A percentile compares a stretch with the other conserved stretches of the same genome.
Conservation (phyloP, 2,888 invertebrate genomes). For the Toxonevra muliebris region DNA sequence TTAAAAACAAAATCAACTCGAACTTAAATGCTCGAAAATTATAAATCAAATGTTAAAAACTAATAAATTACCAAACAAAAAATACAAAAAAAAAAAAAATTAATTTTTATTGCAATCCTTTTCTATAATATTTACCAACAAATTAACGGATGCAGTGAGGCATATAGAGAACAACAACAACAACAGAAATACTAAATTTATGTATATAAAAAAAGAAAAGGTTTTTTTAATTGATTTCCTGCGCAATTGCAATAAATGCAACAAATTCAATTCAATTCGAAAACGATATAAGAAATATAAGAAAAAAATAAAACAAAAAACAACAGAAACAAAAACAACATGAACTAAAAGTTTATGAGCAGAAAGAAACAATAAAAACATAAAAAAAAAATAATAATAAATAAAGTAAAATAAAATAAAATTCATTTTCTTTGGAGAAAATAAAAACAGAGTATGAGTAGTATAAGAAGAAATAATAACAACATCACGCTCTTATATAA, state of each 20-base stretch:
- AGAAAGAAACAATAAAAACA: conserved; percentile 29
- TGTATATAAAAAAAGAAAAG: conserved; percentile 15
- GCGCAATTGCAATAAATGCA: neutral
- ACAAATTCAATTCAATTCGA: conserved; percentile 2
- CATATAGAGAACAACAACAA: conserved; percentile 12
- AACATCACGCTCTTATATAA: no score
- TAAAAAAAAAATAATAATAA: conserved; percentile 21
- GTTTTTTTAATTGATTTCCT: conserved; percentile 22
- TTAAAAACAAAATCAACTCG: no score
- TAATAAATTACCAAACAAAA: conserved; percentile 40
- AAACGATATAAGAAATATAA: conserved; percentile 14
- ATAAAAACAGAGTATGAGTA: neutral
- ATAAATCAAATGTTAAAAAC: conserved; percentile 33
- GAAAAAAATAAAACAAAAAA: neutral
- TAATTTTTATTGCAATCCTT: neutral
- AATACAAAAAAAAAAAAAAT: conserved; percentile 11
- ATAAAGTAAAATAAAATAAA: neutral
- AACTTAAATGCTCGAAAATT: neutral
- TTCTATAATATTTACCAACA: conserved; percentile 8
- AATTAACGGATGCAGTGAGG: conserved; percentile 38
- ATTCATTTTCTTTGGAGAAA: conserved; percentile 8
- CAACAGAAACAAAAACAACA: no score
- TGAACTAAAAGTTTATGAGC: no score
- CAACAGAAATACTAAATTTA: conserved; percentile 31
- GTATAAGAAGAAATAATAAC: no score